Conservation (phyloP, 2,113 vertebrate genomes). For the Austrofundulus limnaeus region DNA sequence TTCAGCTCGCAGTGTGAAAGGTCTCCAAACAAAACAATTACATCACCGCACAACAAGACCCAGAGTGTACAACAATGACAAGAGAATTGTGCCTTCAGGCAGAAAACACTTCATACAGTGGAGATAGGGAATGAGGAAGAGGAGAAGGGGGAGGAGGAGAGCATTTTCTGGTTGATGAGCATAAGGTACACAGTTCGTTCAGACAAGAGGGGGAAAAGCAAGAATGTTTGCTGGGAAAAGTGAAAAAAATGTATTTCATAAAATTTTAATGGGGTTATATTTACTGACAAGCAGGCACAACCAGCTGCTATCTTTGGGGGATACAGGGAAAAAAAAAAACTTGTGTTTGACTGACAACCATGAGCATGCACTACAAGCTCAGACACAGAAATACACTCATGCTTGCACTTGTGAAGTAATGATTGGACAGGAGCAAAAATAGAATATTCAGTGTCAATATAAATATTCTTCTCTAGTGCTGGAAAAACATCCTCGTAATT, state of each 20-base stretch:
- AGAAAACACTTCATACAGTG: slow-evolving; percentile 72
- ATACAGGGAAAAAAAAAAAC: slow-evolving; percentile 16
- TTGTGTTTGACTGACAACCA: slow-evolving; percentile 65
- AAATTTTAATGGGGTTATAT: slow-evolving; percentile 81
- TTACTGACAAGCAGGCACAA: slow-evolving; percentile 74
- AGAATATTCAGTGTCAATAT: not conserved
- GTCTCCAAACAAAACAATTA: slow-evolving; percentile 71
- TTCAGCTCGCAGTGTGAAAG: slow-evolving; percentile 35
- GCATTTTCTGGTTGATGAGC: slow-evolving; percentile 73
- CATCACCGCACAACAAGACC: slow-evolving; percentile 68
- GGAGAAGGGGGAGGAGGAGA: slow-evolving; percentile 20
- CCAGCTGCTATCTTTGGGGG: slow-evolving; percentile 61
- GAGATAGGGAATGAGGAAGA: slow-evolving; percentile 50
- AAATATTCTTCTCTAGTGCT: not conserved
- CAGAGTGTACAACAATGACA: slow-evolving; percentile 73
- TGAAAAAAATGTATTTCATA: slow-evolving; percentile 64
- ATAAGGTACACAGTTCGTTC: slow-evolving; percentile 73
- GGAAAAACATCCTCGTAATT: not conserved
- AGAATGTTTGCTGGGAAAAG: slow-evolving; percentile 53
- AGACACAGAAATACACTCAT: slow-evolving; percentile 60
- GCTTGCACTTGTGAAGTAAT: slow-evolving; percentile 42
- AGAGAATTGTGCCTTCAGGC: slow-evolving; percentile 74
- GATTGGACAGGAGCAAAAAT: slow-evolving; percentile 36
- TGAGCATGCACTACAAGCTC: slow-evolving; percentile 42
- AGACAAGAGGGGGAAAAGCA: slow-evolving; percentile 70